phyloP scores from a whole-genome alignment of 2,888 invertebrate species.

The Gerris lacustris region DNA sequence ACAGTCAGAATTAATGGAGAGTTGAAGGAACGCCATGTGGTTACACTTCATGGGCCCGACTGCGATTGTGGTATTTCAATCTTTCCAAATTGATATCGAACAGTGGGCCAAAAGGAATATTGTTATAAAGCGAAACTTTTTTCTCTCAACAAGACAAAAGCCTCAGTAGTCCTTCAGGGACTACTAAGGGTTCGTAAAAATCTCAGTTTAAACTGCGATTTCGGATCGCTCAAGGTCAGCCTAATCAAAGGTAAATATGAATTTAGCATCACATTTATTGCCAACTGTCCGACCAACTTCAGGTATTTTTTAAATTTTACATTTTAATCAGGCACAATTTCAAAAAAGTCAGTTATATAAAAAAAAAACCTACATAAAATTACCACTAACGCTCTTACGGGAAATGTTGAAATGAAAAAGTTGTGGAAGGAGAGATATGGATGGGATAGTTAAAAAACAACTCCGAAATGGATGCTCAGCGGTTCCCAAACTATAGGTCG shows the following conservation, averaged over 20 bases:
- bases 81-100: neutral
- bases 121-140: neutral
- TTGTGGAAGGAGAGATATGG: neutral
- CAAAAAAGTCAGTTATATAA: neutral
- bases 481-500: too few species aligned
- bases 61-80: neutral
- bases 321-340: neutral
- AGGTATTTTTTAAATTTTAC: neutral
- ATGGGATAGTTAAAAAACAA: too few species aligned
- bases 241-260: too few species aligned
- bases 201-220: neutral
- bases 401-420: too few species aligned
- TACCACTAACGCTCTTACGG: neutral
- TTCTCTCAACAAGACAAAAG: neutral
- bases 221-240: neutral
- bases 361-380: neutral
- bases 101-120: neutral
- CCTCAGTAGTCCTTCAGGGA: neutral
- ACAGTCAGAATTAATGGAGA: neutral
- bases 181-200: neutral
- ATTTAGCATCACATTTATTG: neutral
- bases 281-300: neutral
- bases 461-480: too few species aligned
- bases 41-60: neutral
- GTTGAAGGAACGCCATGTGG: neutral